These are phyloP conservation scores for Eudyptes chrysolophus DNA, from an alignment of 2,113 vertebrate genomes.

Conservation along the genomic window DNA sequence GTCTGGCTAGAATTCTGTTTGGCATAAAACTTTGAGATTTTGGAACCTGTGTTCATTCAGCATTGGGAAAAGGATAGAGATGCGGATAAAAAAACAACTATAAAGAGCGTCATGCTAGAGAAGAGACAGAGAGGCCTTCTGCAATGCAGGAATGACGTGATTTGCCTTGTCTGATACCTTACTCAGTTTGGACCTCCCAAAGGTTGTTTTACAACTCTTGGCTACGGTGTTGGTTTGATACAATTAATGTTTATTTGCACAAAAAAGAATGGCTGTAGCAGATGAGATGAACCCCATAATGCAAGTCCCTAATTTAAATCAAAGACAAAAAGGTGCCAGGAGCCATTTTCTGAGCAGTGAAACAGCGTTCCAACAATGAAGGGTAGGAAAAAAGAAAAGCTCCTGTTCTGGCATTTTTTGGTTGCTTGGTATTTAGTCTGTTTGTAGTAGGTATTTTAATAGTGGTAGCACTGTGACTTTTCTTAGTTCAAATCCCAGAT, in stretches of 20 bases:
- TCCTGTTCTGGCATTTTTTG: background rate
- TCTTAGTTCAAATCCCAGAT: background rate
- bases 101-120: too few species aligned
- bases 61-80: background rate
- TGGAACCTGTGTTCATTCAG: background rate
- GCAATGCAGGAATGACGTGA: background rate
- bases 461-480: background rate
- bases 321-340: background rate
- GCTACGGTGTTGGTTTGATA: background rate
- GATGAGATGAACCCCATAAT: background rate
- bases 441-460: background rate
- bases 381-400: background rate
- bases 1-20: background rate
- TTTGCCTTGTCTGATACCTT: background rate
- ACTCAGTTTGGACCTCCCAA: background rate
- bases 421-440: background rate
- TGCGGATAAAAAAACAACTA: background rate
- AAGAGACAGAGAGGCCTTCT: background rate
- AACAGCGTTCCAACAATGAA: background rate
- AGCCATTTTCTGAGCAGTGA: background rate
- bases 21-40: background rate
- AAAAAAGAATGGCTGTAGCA: background rate
- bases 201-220: background rate
- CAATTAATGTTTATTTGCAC: background rate
- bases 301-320: background rate